A percentile compares a stretch with the other conserved stretches of the same genome.
phyloP scores from a whole-genome alignment of 1,140 invertebrate species.

The Wasmannia auropunctata region DNA sequence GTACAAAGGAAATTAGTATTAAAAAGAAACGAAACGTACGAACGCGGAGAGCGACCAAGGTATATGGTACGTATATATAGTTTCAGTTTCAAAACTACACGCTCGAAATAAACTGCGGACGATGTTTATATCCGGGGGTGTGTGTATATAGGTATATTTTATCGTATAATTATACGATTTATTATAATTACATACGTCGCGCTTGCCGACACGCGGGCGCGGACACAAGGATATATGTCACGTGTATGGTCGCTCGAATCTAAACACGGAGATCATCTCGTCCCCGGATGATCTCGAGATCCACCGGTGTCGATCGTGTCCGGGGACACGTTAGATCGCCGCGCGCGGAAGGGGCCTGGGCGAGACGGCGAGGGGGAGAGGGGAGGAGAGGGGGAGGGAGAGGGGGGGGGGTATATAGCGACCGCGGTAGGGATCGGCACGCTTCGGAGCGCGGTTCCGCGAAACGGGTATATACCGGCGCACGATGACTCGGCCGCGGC shows the following conservation, averaged over 20 bases:
- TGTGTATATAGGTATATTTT: too few species aligned
- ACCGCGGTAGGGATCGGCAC: background rate
- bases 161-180: background rate
- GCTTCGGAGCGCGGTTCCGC: background rate
- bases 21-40: too few species aligned
- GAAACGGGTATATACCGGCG: slow-evolving; percentile 3
- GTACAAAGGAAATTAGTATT: too few species aligned
- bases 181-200: background rate
- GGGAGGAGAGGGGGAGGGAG: background rate
- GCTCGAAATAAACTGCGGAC: background rate
- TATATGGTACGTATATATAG: too few species aligned
- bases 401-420: too few species aligned
- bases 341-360: too few species aligned
- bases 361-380: background rate
- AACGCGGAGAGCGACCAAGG: too few species aligned
- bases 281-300: background rate
- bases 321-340: background rate
- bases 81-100: background rate
- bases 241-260: too few species aligned
- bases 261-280: too few species aligned
- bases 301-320: background rate
- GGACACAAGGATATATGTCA: too few species aligned
- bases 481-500: slow-evolving; percentile 10
- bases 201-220: too few species aligned
- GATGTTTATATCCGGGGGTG: background rate